Conservation (phyloP, 2,888 invertebrate genomes). For the Latheticus oryzae region DNA sequence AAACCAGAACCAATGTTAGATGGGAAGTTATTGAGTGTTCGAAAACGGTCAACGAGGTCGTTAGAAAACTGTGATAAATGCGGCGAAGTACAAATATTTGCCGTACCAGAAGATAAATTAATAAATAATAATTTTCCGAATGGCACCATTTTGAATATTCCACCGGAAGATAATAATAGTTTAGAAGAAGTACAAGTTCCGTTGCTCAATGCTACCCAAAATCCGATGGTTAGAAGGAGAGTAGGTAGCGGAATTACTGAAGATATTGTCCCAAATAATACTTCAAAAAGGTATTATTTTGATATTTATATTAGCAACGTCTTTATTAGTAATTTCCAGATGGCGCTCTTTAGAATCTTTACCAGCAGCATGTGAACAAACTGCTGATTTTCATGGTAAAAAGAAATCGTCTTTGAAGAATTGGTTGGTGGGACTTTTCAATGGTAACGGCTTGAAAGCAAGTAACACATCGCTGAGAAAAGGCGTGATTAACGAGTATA, state of each 20-base stretch:
- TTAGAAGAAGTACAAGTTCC: constrained; percentile 66
- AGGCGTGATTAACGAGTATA: constrained; percentile 68
- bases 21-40: constrained; percentile 46
- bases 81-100: constrained; percentile 63
- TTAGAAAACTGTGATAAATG: constrained; percentile 68
- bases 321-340: constrained; percentile 57
- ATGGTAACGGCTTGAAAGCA: constrained; percentile 76
- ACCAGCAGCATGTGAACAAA: constrained; percentile 58
- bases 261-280: constrained; percentile 60
- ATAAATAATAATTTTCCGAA: constrained; percentile 70
- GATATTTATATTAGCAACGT: too few species aligned
- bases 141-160: constrained; percentile 66
- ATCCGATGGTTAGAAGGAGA: constrained; percentile 58
- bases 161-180: constrained; percentile 56
- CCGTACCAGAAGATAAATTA: constrained; percentile 65
- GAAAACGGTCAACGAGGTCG: constrained; percentile 61
- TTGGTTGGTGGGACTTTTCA: constrained; percentile 82
- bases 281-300: constrained; percentile 52
- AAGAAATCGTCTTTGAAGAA: constrained; percentile 75
- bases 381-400: constrained; percentile 67
- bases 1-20: constrained; percentile 48
- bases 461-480: constrained; percentile 72
- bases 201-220: constrained; percentile 58
- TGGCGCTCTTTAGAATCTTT: constrained; percentile 85
- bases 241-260: constrained; percentile 59